These are phyloP conservation scores for Furcifer pardalis DNA, from an alignment of 2,797 vertebrate species.

Conservation along the genomic window DNA sequence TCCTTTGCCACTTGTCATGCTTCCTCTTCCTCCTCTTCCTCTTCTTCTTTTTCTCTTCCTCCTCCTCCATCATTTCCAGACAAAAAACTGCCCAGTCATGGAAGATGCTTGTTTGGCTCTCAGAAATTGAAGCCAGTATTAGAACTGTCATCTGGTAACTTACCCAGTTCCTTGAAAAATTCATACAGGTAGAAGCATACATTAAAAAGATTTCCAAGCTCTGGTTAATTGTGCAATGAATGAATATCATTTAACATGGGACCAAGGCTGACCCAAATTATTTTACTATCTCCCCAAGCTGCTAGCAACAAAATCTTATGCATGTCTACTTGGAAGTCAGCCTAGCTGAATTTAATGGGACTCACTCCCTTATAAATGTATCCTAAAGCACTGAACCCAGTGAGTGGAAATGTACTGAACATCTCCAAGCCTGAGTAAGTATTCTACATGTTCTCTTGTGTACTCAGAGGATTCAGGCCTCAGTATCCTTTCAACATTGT, in stretches of 20 bases:
- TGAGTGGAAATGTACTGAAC: neutral
- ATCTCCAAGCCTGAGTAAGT: neutral
- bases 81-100: no score
- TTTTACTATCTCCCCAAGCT: neutral
- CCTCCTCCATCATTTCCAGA: no score
- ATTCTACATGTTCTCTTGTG: neutral
- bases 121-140: neutral
- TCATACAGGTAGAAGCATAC: no score
- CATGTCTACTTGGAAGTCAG: neutral
- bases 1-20: neutral
- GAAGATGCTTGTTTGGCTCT: neutral
- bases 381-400: neutral
- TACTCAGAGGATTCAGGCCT: neutral
- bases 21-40: no score
- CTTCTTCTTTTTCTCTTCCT: no score
- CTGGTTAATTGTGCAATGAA: neutral
- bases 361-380: neutral
- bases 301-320: neutral
- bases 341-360: neutral
- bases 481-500: neutral
- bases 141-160: neutral
- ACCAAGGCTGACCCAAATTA: neutral
- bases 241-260: neutral
- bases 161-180: no score
- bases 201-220: no score